Conservation (phyloP, 2,888 invertebrate genomes). For the Chymomyza fuscimana region DNA sequence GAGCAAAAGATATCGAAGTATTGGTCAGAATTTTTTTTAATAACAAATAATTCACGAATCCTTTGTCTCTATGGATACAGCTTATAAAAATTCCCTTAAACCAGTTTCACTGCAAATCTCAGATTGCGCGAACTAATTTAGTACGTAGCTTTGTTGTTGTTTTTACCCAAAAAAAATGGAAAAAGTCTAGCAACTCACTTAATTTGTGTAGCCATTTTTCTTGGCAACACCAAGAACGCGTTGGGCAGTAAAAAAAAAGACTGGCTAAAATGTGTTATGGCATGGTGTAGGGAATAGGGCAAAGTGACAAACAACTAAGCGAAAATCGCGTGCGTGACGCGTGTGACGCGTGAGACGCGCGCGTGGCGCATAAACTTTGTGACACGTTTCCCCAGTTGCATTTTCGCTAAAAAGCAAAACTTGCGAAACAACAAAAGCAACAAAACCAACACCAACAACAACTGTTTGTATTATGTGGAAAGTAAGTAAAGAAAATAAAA, state of each 20-base stretch:
- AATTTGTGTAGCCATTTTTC: conserved; percentile 63
- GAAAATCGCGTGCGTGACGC: conserved; percentile 73
- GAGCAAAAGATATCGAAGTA: too few relatives aligned
- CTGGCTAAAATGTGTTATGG: neutral
- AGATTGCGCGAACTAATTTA: conserved; percentile 45
- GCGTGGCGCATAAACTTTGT: conserved; percentile 58
- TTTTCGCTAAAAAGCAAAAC: conserved; percentile 32
- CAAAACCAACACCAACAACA: neutral
- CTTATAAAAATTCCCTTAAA: neutral
- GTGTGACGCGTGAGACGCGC: conserved; percentile 69
- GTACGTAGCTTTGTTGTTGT: conserved; percentile 28
- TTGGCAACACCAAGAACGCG: conserved; percentile 43
- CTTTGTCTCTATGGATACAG: neutral
- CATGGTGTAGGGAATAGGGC: neutral
- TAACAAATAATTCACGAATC: too few relatives aligned
- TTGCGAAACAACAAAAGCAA: conserved; percentile 2
- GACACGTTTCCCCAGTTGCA: conserved; percentile 71
- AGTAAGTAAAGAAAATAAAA: neutral
- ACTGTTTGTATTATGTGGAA: neutral
- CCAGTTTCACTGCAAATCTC: neutral
- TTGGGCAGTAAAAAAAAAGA: neutral
- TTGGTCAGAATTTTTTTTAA: too few relatives aligned
- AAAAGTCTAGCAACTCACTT: conserved; percentile 54
- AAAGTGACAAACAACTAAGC: conserved; percentile 72
- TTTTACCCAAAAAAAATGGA: conserved; percentile 24